Base-by-base conservation (phyloP, 2,888 invertebrate genomes). In the Tipula lateralis region DNA sequence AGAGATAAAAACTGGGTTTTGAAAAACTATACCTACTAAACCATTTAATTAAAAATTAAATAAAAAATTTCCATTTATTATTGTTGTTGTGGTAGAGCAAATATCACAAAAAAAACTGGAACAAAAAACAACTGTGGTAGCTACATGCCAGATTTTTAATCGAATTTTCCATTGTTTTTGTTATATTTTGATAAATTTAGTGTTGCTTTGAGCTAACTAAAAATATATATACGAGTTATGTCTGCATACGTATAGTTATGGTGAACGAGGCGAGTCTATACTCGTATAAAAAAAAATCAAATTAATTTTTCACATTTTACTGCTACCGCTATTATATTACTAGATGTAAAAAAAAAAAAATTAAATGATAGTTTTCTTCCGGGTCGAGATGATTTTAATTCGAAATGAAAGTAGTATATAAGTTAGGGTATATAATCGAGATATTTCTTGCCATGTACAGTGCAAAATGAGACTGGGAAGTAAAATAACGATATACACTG, bases 61-160 rank as follows among this genome's bases (percentile, higher is more conserved):
- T 24, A 7, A 24, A 66, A 19, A 24, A 6, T 5, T 44, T 44
- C 44, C 66, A 66, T 66, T 66, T 66, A 24, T 66, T 66, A 44
- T 24, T 19, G 66, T 66, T 66, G 6, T 19, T 66, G 66, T 66
- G 66, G 24, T 24, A 66, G 66, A 66, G 24, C 66, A 66, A 50
- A 50, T 66, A 66, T 66, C 66, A 66, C 66, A 66, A 24, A 32
- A 32, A 32, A 32, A 66, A 66, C 24, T 24, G 7, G 66, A 24
- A 24, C 24, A 24, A 66, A 66, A 66, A 66, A 66, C 66, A 24
- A 66, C n/a, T n/a, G n/a, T n/a, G n/a, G n/a, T n/a, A n/a, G n/a
- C n/a, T 66, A 66, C 66, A 66, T 66, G 66, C 24, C 66, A 66
- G 66, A 66, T 66, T 66, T 66, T 66, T 66, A 66, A 66, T 66